Evolutionary conservation across 2,797 vertebrate genomes (phyloP).

Genomic region (Helicolenus hilgendorfi): DNA sequence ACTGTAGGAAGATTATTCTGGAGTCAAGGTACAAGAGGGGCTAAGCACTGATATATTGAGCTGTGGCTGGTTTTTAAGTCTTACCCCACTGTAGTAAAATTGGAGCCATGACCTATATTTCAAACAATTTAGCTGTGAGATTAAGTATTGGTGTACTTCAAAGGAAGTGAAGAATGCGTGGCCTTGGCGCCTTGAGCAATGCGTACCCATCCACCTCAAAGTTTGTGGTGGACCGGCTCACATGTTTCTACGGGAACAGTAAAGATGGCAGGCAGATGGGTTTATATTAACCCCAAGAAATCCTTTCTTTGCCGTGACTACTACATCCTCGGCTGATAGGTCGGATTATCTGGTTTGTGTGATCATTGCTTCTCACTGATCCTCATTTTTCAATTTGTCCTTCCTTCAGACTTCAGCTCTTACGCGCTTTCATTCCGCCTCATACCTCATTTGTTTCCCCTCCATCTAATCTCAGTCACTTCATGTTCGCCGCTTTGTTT

Average conservation of each 20-base stretch:
- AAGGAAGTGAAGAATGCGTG: constrained; percentile 67
- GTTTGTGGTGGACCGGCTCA: constrained; percentile 39
- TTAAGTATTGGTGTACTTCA: constrained; percentile 79
- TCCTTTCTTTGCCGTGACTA: not conserved
- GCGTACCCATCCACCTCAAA: constrained; percentile 41
- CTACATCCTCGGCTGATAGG: not conserved
- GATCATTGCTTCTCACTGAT: constrained; percentile 28
- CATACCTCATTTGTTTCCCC: constrained; percentile 26
- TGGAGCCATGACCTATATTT: constrained; percentile 79
- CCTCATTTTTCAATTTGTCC: constrained; percentile 38
- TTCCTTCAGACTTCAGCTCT: constrained; percentile 10
- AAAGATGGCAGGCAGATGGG: constrained; percentile 27
- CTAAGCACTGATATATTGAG: constrained; percentile 31
- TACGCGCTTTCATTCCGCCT: not conserved
- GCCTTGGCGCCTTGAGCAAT: constrained; percentile 53
- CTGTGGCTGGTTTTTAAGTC: constrained; percentile 41
- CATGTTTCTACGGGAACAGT: constrained; percentile 55
- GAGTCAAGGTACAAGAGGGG: constrained; percentile 36
- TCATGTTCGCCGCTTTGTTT: constrained; percentile 3
- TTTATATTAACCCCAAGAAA: constrained; percentile 45
- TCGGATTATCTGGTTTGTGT: constrained; percentile 36
- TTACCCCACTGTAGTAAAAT: constrained; percentile 62
- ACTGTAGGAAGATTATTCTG: constrained; percentile 35
- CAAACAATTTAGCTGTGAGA: constrained; percentile 83
- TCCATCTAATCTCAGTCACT: constrained; percentile 27